A percentile compares a stretch with the other conserved stretches of the same genome.
Conservation (phyloP, 2,888 invertebrate species). For the Tetropium fuscum region DNA sequence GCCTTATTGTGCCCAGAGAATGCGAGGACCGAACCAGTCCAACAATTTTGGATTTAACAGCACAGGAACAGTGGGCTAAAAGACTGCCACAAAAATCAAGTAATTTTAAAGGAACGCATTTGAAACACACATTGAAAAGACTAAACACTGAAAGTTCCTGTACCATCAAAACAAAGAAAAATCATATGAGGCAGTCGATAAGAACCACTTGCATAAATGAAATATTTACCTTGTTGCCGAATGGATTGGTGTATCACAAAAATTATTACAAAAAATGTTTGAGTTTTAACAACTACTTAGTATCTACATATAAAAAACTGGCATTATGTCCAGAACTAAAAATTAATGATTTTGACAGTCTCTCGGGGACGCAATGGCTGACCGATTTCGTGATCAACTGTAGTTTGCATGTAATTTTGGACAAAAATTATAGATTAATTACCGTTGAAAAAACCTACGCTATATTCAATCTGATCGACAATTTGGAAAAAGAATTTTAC, state of each 20-base stretch:
- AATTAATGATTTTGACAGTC: not conserved
- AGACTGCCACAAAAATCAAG: conserved; percentile 4
- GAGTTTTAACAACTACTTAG: not conserved
- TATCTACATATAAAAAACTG: not conserved
- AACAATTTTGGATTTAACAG: not conserved
- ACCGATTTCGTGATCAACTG: not conserved
- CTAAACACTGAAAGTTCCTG: too few species aligned
- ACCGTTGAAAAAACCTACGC: conserved; percentile 1
- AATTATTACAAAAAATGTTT: not conserved
- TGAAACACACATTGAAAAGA: conserved; percentile 10
- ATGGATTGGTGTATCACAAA: not conserved
- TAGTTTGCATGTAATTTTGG: not conserved
- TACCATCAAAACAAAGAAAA: too few species aligned
- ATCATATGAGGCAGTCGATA: not conserved
- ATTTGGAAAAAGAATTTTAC: conserved; percentile 1
- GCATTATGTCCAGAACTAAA: not conserved
- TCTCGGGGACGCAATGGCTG: not conserved
- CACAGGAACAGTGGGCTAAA: conserved; percentile 15
- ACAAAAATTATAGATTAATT: not conserved
- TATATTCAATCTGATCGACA: not conserved
- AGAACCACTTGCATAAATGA: not conserved
- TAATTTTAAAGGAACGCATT: conserved; percentile 9
- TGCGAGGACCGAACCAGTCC: not conserved
- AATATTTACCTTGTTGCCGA: not conserved
- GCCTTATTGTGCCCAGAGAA: not conserved